Evolutionary conservation across 2,888 invertebrate species (phyloP).

Genomic region (Coelopa pilipes): DNA sequence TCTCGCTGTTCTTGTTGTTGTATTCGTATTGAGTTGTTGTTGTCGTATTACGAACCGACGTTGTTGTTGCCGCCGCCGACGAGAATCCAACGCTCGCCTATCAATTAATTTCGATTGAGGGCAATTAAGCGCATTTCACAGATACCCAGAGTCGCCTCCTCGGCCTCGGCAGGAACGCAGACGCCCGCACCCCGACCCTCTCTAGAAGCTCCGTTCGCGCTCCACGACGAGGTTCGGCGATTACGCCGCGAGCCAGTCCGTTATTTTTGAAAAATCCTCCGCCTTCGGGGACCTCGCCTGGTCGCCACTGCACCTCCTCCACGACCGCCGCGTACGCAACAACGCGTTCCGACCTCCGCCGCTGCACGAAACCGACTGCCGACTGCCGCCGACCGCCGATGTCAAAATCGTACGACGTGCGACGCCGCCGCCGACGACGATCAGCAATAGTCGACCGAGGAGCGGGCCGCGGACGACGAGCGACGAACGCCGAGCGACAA

Average conservation of each 20-base stretch:
- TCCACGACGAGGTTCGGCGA: constrained; percentile 17
- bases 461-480: too few relatives aligned
- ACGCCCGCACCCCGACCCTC: background rate
- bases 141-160: constrained; percentile 25
- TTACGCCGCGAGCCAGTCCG: background rate
- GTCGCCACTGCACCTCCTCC: too few relatives aligned
- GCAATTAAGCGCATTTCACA: constrained; percentile 54
- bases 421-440: background rate
- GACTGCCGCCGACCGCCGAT: constrained; percentile 21
- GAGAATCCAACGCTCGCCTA: constrained; percentile 41
- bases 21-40: background rate
- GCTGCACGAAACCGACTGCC: constrained; percentile 39
- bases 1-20: background rate
- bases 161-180: constrained; percentile 17
- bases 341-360: constrained; percentile 37
- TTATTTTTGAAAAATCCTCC: background rate
- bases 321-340: too few relatives aligned
- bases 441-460: too few relatives aligned
- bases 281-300: too few relatives aligned
- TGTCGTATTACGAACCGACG: background rate
- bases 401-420: constrained; percentile 2
- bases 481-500: background rate
- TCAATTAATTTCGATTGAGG: constrained; percentile 59
- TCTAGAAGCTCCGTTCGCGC: constrained; percentile 19
- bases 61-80: constrained; percentile 22